Percentiles rank a stretch among this genome's conserved stretches.
Evolutionary conservation across 2,888 invertebrate species (phyloP).

Genomic region (Trachelus stipa): DNA sequence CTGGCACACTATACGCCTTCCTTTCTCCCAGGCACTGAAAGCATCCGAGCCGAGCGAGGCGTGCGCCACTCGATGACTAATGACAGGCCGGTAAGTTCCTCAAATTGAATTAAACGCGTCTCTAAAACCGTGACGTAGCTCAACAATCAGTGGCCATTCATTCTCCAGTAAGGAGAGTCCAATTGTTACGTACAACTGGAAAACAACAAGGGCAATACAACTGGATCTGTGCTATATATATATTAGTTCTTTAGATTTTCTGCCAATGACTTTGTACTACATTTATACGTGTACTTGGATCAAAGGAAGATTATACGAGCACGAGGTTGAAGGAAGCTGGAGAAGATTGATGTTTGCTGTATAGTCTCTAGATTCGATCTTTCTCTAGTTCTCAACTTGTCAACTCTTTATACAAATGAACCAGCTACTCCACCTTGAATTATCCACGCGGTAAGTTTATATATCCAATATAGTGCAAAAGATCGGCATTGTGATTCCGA

Average conservation of each 20-base stretch:
- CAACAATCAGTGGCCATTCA: conserved; percentile 33
- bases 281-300: background rate
- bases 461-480: background rate
- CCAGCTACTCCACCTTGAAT: background rate
- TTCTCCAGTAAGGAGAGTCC: conserved; percentile 4
- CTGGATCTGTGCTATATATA: background rate
- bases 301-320: background rate
- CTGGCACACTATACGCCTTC: background rate
- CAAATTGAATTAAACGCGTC: conserved; percentile 25
- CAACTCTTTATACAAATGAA: background rate
- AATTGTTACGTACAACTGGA: conserved; percentile 27
- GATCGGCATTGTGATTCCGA: background rate
- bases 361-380: background rate
- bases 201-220: background rate
- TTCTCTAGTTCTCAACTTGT: background rate
- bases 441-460: background rate
- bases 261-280: background rate
- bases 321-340: background rate
- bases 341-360: background rate
- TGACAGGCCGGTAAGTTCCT: conserved; percentile 25
- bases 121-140: conserved; percentile 24
- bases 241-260: background rate
- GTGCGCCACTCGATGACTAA: conserved; percentile 40
- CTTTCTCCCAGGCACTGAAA: conserved; percentile 27
- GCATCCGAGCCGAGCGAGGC: conserved; percentile 31